Evolutionary conservation across 2,888 invertebrate species (phyloP), one percentile per base, ranked within the genome.

Genomic region (Macroteleia sp.): DNA sequence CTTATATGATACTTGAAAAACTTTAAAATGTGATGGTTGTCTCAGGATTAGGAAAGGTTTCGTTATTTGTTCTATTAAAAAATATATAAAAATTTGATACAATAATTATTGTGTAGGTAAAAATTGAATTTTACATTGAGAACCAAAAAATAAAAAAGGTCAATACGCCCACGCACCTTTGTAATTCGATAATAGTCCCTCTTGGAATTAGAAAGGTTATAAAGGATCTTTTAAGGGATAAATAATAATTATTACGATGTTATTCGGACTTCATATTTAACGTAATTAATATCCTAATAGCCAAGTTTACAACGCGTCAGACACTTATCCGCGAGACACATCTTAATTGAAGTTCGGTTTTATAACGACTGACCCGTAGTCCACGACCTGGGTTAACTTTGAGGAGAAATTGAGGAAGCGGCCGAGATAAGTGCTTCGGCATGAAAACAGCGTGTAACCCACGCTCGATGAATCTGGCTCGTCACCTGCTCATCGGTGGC

Each of bases 401-500:
- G 30, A 9, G 22, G 14, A 39, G 70, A 69, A 61, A 74, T 67
- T 54, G 50, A 64, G 46, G 64, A 69, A 57, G 54, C 16, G 22
- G 28, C 28, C 32, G 17, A 44, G 74, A 74, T 25, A 48, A 42
- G 50, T 22, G 54, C 19, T 59, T 54, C 17, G 41, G 46, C 20
- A 32, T 39, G 36, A 70, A 70, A 78, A 75, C 41, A 14, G 20
- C 19, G 46, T 28, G 56, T 61, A 34, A 66, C 62, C 67, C 67
- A 66, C 64, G 78, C 39, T 64, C 14, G 28, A 25, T 32, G 50
- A 64, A 71, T 75, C 46, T 52, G 71, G 52, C 48, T 32, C 75
- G 59, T 67, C 76, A 76, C 75, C 78, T 81, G 76, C 46, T 79
- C 54, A 69, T 57, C 75, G 36, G 17, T 22, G 62, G 80, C 73